Base-by-base conservation (phyloP, 1,140 invertebrate genomes). In the Apis cerana region DNA sequence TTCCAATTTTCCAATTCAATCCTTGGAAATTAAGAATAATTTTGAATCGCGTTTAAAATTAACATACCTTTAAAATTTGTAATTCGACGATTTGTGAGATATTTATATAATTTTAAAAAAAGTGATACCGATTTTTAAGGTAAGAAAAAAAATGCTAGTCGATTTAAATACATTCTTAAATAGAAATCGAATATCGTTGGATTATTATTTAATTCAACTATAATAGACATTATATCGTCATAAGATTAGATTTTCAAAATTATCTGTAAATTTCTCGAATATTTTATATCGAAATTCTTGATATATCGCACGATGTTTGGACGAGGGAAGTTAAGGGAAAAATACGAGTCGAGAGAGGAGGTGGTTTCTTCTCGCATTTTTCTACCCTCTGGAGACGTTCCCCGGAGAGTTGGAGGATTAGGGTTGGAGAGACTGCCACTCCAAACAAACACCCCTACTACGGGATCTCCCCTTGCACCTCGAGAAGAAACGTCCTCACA, bases 391-490 rank as follows among this genome's bases (percentile, higher is more conserved):
- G 84, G 87, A 89, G 90, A 89, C 71, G 81, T 85, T 91, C 90
- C 90, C 90, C 67, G 74, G 89, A 90, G 91, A 90, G 88, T 83
- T 87, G 80, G 82, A 72, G 89, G 92, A 94, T 94, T 93, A 94
- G 84, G 87, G 83, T 70, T 91, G 85, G 88, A 94, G 92, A 93
- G 91, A 88, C 91, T 88, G 82, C 92, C 91, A 93, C 92, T 93
- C 89, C 90, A 91, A 93, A 93, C 93, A 94, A 94, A 94, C 93
- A 94, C 86, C 90, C 91, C 90, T 89, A 88, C 90, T 89, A 80
- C 72, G 52, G 10, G 11, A 17, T 43, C 52, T 80, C 64, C 87
- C 84, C 70, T 64, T 65, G 70, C 48, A 19, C 43, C 58, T 77
- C 69, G 80, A 62, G 72, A 43, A 70, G 56, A 48, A 61, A 61